These are phyloP conservation scores for Lates japonicus DNA, from an alignment of 2,797 vertebrate genomes.

Conservation along the genomic window DNA sequence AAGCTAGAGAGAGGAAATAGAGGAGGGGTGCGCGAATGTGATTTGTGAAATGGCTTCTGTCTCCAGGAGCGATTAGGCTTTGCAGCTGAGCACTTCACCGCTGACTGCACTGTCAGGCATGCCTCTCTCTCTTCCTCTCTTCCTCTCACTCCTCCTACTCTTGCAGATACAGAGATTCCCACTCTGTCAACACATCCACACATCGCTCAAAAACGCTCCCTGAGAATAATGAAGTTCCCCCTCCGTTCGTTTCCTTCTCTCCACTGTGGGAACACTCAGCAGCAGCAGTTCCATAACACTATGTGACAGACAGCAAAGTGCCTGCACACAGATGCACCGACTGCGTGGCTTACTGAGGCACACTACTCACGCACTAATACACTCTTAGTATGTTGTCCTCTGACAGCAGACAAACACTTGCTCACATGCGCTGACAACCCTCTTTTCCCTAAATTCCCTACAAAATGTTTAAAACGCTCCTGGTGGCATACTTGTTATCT, in stretches of 20 bases:
- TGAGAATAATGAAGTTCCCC: slow-evolving; percentile 81
- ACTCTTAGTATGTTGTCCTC: no score
- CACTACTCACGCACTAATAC: background rate
- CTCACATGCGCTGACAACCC: slow-evolving; percentile 30
- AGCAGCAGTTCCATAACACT: slow-evolving; percentile 68
- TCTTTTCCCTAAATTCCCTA: background rate
- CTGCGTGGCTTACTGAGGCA: slow-evolving; percentile 50
- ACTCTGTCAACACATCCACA: slow-evolving; percentile 72
- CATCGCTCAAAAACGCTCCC: slow-evolving; percentile 67
- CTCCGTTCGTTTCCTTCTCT: slow-evolving; percentile 52
- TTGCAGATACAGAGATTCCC: slow-evolving; percentile 65
- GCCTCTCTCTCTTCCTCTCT: slow-evolving; percentile 47
- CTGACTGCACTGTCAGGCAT: slow-evolving; percentile 72
- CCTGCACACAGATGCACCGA: slow-evolving; percentile 53
- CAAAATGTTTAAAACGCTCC: slow-evolving; percentile 43
- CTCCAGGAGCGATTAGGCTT: slow-evolving; percentile 79
- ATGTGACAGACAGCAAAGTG: slow-evolving; percentile 73
- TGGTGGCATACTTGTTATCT: slow-evolving; percentile 42
- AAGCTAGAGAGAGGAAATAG: slow-evolving; percentile 54
- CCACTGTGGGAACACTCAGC: slow-evolving; percentile 63
- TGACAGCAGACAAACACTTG: slow-evolving; percentile 10
- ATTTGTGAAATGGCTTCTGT: slow-evolving; percentile 83
- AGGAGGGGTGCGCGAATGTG: slow-evolving; percentile 53
- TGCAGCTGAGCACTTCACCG: slow-evolving; percentile 77
- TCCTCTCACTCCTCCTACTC: slow-evolving; percentile 49